Evolutionary conservation across 2,113 vertebrate species (phyloP).

Genomic region (Hippoglossus stenolepis): DNA sequence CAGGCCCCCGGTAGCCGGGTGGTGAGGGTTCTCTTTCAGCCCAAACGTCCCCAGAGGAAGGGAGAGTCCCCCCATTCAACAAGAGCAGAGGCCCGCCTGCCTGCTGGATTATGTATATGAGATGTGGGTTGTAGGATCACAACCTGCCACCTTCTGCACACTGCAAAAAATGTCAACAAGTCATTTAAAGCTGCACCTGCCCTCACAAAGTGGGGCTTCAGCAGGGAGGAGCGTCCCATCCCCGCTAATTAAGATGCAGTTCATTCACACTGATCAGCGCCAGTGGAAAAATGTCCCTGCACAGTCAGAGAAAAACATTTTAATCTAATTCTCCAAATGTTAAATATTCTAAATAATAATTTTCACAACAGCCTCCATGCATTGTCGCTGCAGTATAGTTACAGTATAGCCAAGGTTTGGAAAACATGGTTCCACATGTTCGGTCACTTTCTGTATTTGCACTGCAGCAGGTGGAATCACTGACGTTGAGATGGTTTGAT

Average conservation of each 20-base stretch:
- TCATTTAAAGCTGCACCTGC: constrained; percentile 74
- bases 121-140: constrained; percentile 70
- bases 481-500: neutral
- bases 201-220: constrained; percentile 32
- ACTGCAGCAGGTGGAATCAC: neutral
- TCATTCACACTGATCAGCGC: constrained; percentile 23
- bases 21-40: constrained; percentile 75
- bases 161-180: constrained; percentile 68
- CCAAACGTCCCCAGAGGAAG: constrained; percentile 73
- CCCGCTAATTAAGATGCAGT: constrained; percentile 26
- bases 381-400: neutral
- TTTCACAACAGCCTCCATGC: neutral
- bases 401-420: neutral
- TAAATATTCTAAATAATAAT: too few relatives aligned
- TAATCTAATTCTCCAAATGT: neutral
- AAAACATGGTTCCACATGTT: neutral
- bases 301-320: constrained; percentile 6
- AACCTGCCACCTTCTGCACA: constrained; percentile 72
- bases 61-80: constrained; percentile 74
- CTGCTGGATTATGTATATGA: constrained; percentile 83
- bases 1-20: constrained; percentile 72
- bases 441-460: neutral
- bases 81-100: constrained; percentile 62
- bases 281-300: neutral
- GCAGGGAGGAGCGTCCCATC: constrained; percentile 21